These are phyloP conservation scores for Ectemnius continuus DNA, from an alignment of 2,888 invertebrate species.

Conservation along the genomic window DNA sequence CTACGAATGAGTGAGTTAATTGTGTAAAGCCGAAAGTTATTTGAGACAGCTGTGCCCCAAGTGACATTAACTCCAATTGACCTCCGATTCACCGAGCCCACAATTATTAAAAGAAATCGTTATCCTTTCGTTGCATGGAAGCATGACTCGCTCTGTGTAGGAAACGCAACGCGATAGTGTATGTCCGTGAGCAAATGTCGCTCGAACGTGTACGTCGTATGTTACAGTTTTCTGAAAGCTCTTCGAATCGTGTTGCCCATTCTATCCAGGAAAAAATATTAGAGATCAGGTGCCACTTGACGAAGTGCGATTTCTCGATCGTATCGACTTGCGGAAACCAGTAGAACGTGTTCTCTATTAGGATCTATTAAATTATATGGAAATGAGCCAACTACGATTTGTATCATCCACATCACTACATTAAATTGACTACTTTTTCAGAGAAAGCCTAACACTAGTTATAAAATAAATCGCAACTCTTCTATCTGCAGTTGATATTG, in stretches of 20 bases:
- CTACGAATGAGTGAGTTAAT: constrained; percentile 35
- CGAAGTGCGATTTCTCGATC: constrained; percentile 21
- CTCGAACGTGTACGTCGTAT: constrained; percentile 28
- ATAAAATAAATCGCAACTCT: constrained; percentile 67
- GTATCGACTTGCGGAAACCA: constrained; percentile 21
- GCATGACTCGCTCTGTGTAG: constrained; percentile 50
- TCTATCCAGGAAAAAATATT: constrained; percentile 25
- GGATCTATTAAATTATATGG: constrained; percentile 34
- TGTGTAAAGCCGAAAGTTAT: constrained; percentile 34
- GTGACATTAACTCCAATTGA: constrained; percentile 40
- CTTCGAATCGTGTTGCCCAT: constrained; percentile 24
- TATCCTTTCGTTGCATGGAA: constrained; percentile 62
- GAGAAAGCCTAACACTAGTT: constrained; percentile 61
- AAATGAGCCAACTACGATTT: constrained; percentile 45
- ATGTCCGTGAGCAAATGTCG: constrained; percentile 29
- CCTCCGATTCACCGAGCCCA: constrained; percentile 31
- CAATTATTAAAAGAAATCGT: constrained; percentile 30
- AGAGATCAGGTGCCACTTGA: constrained; percentile 50
- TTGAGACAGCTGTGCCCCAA: constrained; percentile 26
- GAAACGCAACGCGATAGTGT: constrained; percentile 29
- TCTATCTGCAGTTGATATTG: constrained; percentile 54
- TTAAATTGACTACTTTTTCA: constrained; percentile 69
- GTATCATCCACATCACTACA: constrained; percentile 50
- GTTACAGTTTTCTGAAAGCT: constrained; percentile 29
- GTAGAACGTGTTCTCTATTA: constrained; percentile 25